Evolutionary conservation across 2,113 vertebrate species (phyloP), one percentile per base, ranked within the genome.

Genomic region (Prionailurus bengalensis): DNA sequence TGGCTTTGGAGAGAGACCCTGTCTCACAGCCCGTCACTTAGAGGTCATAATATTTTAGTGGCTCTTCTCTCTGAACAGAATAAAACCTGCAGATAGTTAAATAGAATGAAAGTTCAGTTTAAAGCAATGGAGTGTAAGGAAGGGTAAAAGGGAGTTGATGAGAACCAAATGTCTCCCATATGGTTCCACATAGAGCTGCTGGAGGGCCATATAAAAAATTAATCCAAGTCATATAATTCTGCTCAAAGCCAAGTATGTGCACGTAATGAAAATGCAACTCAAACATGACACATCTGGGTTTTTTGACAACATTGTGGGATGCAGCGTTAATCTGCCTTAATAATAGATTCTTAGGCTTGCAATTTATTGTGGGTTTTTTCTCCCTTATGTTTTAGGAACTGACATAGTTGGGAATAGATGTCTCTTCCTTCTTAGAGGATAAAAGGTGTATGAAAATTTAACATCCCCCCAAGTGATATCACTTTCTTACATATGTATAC

Each of bases 141-240:
- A 97, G 93, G 61, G 84, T 39, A 45, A 97, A 98, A 96, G 96
- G 65, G 12, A 94, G 12, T 93, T 98, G 96, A 97, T 86, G 79
- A 97, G 85, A 98, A 97, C 95, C 90, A 98, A 98, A 97, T 76
- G 89, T 91, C 29, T 97, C 97, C 95, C 93, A 93, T 81, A 91
- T 94, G 97, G 58, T 93, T 94, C 85, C 21, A 1, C 68, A 25
- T 1, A 14, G 55, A 96, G 58, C 80, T 97, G 65, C 21, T 17
- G 5, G 73, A 97, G 29, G 96, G 55, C 23, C 3, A 1, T 91
- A 97, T 96, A 92, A 97, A 93, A 95, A 97, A 97, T 45, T 85
- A 97, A 66, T 94, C 91, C 95, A 97, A 85, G 42, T 97, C 88
- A 92, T 89, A 98, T 76, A 92, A 42, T 73, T 89, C 68, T 97